phyloP scores from a whole-genome alignment of 2,888 invertebrate genomes.

The Strigamia transsilvanica region DNA sequence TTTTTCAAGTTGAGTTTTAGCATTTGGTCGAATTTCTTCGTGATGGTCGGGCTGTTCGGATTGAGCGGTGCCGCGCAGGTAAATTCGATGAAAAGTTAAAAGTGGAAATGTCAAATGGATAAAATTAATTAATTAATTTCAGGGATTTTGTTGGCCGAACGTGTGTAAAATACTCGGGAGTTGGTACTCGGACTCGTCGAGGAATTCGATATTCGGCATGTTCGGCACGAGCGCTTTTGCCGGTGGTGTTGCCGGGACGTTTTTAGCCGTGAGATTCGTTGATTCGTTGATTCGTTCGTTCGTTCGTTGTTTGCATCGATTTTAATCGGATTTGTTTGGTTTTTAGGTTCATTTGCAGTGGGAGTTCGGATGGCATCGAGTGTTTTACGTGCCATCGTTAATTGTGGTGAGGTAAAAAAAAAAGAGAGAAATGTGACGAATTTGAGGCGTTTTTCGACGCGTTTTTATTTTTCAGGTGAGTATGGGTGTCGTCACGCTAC shows the following conservation, averaged over 20 bases:
- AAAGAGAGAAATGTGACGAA: background rate
- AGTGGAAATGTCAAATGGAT: too few relatives aligned
- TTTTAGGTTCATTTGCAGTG: constrained; percentile 63
- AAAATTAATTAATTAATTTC: constrained; percentile 54
- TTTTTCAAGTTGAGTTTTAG: constrained; percentile 63
- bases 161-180: constrained; percentile 65
- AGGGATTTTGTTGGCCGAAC: constrained; percentile 67
- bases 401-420: constrained; percentile 61
- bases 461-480: constrained; percentile 54
- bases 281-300: too few relatives aligned
- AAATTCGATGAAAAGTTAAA: constrained; percentile 45
- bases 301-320: background rate
- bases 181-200: constrained; percentile 64
- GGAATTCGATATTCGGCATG: constrained; percentile 66
- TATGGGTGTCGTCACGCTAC: constrained; percentile 61
- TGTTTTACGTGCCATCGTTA: constrained; percentile 63
- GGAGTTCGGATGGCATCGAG: constrained; percentile 64
- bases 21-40: constrained; percentile 62
- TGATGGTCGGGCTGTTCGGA: constrained; percentile 63
- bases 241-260: constrained; percentile 65
- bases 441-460: background rate
- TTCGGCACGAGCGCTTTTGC: constrained; percentile 67
- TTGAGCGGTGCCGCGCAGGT: constrained; percentile 65
- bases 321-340: background rate
- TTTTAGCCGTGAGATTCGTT: constrained; percentile 62